phyloP scores from a whole-genome alignment of 2,113 vertebrate species.

The Prinia subflava region DNA sequence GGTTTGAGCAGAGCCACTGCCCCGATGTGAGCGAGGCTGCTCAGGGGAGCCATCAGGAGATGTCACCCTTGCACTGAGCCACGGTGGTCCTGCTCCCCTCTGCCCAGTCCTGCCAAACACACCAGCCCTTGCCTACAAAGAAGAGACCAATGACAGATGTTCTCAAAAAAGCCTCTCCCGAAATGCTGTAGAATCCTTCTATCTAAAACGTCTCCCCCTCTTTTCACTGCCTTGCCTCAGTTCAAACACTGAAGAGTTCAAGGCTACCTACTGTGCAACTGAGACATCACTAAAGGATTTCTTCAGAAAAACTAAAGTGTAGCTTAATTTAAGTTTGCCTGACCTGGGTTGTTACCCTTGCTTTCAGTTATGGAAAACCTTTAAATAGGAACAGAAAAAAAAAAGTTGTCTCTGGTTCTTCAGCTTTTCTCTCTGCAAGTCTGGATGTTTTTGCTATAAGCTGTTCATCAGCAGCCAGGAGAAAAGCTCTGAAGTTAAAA shows the following conservation, averaged over 20 bases:
- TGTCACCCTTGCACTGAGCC: too few species aligned
- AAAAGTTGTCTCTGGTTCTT: not conserved
- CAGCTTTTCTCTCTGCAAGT: not conserved
- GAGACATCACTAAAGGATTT: not conserved
- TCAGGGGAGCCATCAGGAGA: too few species aligned
- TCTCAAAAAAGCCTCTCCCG: not conserved
- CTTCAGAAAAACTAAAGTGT: not conserved
- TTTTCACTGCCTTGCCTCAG: not conserved
- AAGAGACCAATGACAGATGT: not conserved
- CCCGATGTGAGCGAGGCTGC: not conserved
- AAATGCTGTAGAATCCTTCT: not conserved
- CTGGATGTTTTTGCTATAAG: not conserved
- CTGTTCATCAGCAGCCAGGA: not conserved
- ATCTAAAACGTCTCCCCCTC: not conserved
- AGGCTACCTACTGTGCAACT: not conserved
- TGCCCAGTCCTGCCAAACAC: too few species aligned
- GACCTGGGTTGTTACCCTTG: not conserved
- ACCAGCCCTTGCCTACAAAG: too few species aligned
- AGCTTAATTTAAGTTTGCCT: slow-evolving; percentile 3
- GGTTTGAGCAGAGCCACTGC: not conserved
- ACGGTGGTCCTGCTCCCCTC: too few species aligned
- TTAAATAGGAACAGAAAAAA: not conserved
- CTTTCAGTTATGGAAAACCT: not conserved
- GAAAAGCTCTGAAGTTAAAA: not conserved
- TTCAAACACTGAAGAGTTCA: not conserved